Percentiles rank a stretch among this genome's conserved stretches.
Evolutionary conservation across 2,888 invertebrate genomes (phyloP).

Genomic region (Oegoconia quadripuncta): DNA sequence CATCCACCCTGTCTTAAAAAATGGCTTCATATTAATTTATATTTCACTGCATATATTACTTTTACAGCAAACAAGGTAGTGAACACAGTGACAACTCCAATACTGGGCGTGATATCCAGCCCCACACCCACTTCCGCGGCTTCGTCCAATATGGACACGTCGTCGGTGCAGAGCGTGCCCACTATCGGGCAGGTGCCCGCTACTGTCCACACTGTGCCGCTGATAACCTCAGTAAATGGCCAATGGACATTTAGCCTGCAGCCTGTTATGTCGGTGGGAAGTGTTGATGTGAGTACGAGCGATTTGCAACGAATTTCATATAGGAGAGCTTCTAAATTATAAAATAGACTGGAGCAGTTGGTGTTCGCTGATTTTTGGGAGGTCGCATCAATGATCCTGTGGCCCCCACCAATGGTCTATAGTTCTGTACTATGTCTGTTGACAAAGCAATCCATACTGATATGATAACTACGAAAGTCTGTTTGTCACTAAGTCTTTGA

Average conservation of each 20-base stretch:
- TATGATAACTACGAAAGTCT: too few species aligned
- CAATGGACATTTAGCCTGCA: constrained; percentile 72
- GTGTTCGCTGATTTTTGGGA: too few species aligned
- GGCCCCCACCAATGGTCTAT: too few species aligned
- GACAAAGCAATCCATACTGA: too few species aligned
- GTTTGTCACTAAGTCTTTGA: too few species aligned
- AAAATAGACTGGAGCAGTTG: too few species aligned
- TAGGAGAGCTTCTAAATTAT: too few species aligned
- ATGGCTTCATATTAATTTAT: too few species aligned
- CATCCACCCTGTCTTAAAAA: too few species aligned
- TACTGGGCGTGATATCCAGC: constrained; percentile 25
- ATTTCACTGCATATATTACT: background rate
- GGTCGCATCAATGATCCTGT: too few species aligned
- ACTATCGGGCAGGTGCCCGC: constrained; percentile 40
- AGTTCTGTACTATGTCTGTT: too few species aligned
- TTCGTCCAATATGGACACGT: constrained; percentile 10
- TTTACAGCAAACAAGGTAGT: constrained; percentile 39
- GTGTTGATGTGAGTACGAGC: constrained; percentile 58
- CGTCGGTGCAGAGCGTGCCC: constrained; percentile 14
- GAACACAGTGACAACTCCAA: constrained; percentile 44
- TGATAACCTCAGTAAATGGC: constrained; percentile 67
- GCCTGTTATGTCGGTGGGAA: constrained; percentile 68
- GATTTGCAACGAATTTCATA: too few species aligned
- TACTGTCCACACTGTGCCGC: constrained; percentile 60
- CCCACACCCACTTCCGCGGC: constrained; percentile 15